These are phyloP conservation scores for Dendrocopos noguchii DNA, from an alignment of 2,113 vertebrate genomes.

Conservation along the genomic window DNA sequence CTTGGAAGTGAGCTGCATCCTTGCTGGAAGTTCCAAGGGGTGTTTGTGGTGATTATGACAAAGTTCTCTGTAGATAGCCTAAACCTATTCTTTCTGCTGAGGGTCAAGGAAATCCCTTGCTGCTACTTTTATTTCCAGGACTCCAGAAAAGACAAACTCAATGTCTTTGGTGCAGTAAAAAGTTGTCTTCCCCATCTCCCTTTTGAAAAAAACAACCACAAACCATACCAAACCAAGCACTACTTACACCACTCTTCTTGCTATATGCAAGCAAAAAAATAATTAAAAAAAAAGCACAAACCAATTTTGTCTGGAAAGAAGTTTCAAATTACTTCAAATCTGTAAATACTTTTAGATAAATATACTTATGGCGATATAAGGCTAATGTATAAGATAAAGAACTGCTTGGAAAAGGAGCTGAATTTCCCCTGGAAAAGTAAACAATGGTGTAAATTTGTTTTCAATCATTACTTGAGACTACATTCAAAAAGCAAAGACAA, in stretches of 20 bases:
- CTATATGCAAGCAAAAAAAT: neutral
- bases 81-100: neutral
- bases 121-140: neutral
- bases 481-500: neutral
- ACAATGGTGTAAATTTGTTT: neutral
- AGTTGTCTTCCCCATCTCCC: neutral
- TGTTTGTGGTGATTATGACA: neutral
- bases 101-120: neutral
- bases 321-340: neutral
- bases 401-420: slow-evolving; percentile 49
- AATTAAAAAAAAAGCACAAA: neutral
- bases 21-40: neutral
- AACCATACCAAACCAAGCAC: neutral
- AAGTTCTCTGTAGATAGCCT: neutral
- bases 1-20: neutral
- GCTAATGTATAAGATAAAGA: neutral
- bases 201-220: neutral
- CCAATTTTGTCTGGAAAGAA: neutral
- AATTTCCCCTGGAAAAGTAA: slow-evolving; percentile 55
- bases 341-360: neutral
- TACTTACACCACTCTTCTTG: neutral
- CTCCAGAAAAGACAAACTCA: neutral
- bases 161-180: neutral
- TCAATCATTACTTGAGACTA: neutral
- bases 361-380: too few species aligned